Evolutionary conservation across 2,113 vertebrate genomes (phyloP).

Genomic region (cattle (Bos taurus)): DNA sequence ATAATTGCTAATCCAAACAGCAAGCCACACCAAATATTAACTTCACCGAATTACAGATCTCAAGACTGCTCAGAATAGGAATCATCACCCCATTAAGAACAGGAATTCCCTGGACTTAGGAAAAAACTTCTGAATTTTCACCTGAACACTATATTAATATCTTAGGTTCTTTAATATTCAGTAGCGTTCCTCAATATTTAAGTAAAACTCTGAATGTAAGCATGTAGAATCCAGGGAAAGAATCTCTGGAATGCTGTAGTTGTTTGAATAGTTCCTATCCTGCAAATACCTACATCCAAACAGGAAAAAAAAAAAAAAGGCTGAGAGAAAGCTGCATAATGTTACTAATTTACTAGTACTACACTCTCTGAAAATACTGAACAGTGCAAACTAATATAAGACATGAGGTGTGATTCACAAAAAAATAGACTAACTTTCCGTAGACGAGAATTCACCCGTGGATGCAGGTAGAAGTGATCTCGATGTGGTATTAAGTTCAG

Average conservation of each 20-base stretch:
- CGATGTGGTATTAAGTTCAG: neutral
- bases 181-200: constrained; percentile 27
- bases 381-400: neutral
- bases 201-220: constrained; percentile 43
- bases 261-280: constrained; percentile 63
- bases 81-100: neutral
- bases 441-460: neutral
- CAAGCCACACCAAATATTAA: neutral
- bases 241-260: constrained; percentile 68
- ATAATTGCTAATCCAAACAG: constrained; percentile 28
- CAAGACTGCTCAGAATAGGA: neutral
- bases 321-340: neutral
- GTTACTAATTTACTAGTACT: neutral
- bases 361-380: neutral
- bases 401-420: neutral
- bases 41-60: neutral
- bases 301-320: neutral
- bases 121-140: constrained; percentile 24
- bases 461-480: neutral
- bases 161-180: neutral
- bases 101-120: neutral
- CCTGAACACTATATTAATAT: neutral
- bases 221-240: constrained; percentile 55
- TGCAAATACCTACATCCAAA: constrained; percentile 65
- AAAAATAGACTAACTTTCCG: neutral